Evolutionary conservation across 2,888 invertebrate species (phyloP).

Genomic region (Liodrosophila aerea): DNA sequence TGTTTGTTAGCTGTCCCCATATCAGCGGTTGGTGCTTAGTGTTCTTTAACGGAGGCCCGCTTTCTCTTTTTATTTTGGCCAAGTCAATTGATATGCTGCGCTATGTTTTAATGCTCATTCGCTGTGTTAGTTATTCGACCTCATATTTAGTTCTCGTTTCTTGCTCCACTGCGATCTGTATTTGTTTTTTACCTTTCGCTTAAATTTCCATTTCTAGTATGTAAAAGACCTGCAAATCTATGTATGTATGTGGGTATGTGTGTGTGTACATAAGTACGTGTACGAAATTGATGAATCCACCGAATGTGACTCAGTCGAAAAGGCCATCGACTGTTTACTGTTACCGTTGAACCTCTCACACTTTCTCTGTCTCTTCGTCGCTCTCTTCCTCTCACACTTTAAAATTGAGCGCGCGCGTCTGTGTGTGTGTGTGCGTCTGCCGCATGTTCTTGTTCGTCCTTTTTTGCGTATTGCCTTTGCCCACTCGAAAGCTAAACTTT

Average conservation of each 20-base stretch:
- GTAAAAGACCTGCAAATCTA: neutral
- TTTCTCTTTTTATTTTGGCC: constrained; percentile 72
- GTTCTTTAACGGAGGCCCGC: constrained; percentile 64
- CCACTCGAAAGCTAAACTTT: constrained; percentile 62
- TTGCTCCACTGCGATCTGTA: constrained; percentile 28
- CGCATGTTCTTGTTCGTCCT: constrained; percentile 50
- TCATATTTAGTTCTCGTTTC: constrained; percentile 43
- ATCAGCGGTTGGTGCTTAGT: constrained; percentile 59
- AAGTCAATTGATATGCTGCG: constrained; percentile 69
- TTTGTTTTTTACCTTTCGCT: constrained; percentile 5
- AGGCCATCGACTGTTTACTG: constrained; percentile 28
- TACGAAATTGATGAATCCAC: constrained; percentile 13
- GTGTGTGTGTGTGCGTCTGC: constrained; percentile 1
- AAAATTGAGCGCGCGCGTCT: constrained; percentile 5
- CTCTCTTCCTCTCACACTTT: neutral
- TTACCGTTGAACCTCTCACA: constrained; percentile 13
- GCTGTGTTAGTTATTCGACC: constrained; percentile 20
- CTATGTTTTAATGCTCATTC: constrained; percentile 47
- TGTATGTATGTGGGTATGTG: constrained; percentile 8
- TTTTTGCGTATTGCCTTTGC: constrained; percentile 50
- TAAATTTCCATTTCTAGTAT: constrained; percentile 19
- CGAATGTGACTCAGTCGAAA: constrained; percentile 24
- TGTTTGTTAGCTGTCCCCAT: constrained; percentile 43
- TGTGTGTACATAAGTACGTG: constrained; percentile 8
- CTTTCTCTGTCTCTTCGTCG: constrained; percentile 12